These are phyloP conservation scores for Cephalotes varians DNA, from an alignment of 2,888 invertebrate species.

Conservation along the genomic window DNA sequence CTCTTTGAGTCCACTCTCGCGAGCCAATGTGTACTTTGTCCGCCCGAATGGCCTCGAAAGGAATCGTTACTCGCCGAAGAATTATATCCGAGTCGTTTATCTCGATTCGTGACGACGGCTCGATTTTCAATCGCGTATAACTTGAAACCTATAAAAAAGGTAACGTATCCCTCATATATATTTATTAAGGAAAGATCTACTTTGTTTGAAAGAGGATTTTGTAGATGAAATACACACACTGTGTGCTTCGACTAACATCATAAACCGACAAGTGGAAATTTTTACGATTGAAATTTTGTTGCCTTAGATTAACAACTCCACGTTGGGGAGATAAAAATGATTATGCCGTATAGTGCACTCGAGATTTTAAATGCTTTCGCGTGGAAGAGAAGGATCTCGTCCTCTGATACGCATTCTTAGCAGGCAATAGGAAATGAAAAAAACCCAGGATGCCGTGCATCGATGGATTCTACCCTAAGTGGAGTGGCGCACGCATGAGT, in stretches of 20 bases:
- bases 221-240: neutral
- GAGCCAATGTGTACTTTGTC: constrained; percentile 28
- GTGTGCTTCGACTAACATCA: neutral
- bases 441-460: constrained; percentile 49
- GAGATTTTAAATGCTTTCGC: neutral
- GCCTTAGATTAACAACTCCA: too few relatives aligned
- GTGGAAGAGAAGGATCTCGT: neutral
- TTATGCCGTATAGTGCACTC: neutral
- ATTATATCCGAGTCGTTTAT: constrained; percentile 43
- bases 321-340: neutral
- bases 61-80: constrained; percentile 33
- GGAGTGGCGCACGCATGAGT: constrained; percentile 51
- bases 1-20: constrained; percentile 30
- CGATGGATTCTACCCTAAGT: constrained; percentile 52
- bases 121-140: constrained; percentile 28
- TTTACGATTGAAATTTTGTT: neutral
- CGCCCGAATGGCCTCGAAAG: constrained; percentile 23
- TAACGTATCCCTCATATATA: neutral
- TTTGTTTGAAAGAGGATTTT: neutral
- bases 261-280: neutral
- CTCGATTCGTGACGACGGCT: constrained; percentile 27
- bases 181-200: constrained; percentile 19
- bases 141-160: constrained; percentile 1
- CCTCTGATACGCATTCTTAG: constrained; percentile 18
- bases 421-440: constrained; percentile 33